A percentile compares a stretch with the other conserved stretches of the same genome.
Evolutionary conservation across 2,113 vertebrate genomes (phyloP).

Genomic region (Corapipo altera): DNA sequence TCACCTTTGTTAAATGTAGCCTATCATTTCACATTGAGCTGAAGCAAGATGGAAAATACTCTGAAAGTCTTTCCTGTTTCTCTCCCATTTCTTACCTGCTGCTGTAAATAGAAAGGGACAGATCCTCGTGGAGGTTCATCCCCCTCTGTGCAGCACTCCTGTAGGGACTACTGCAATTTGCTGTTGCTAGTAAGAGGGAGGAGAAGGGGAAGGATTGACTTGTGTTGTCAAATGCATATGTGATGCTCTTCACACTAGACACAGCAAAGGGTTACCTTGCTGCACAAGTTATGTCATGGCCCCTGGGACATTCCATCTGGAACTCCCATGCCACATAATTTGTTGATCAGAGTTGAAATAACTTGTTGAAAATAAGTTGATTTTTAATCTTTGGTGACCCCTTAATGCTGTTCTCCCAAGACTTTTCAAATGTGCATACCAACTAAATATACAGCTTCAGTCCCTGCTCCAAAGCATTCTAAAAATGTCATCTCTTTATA

Average conservation of each 20-base stretch:
- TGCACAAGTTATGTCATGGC: background rate
- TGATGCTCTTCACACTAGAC: background rate
- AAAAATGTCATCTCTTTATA: background rate
- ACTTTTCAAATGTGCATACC: background rate
- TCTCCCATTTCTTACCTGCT: background rate
- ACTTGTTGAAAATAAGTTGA: background rate
- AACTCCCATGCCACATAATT: background rate
- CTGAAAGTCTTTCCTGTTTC: background rate
- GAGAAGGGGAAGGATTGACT: background rate
- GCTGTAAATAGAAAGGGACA: background rate
- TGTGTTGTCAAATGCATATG: background rate
- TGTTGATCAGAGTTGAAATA: background rate
- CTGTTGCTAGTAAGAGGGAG: background rate
- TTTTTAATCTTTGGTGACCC: background rate
- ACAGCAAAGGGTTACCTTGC: background rate
- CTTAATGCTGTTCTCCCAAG: background rate
- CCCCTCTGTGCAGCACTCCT: background rate
- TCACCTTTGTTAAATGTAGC: background rate
- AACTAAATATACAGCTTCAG: slow-evolving; percentile 48
- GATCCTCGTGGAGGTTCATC: background rate
- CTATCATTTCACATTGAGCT: background rate
- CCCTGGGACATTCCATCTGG: background rate
- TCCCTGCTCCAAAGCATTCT: background rate
- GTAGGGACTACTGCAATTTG: background rate
- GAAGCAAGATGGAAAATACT: background rate